phyloP scores from a whole-genome alignment of 37 sponge, comb jelly and placozoan genomes.

The Diacarnus erythraeanus region DNA sequence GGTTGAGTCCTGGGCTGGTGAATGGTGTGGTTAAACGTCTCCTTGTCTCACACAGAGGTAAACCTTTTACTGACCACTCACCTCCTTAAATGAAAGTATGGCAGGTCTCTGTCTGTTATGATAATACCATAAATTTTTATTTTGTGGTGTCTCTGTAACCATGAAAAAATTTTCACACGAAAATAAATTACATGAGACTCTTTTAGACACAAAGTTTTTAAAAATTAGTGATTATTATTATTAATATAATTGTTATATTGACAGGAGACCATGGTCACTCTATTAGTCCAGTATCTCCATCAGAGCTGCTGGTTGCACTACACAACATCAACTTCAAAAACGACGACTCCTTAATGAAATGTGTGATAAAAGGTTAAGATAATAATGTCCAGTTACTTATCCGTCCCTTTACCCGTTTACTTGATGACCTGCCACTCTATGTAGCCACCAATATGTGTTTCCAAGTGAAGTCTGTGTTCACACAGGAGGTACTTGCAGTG shows the following conservation, averaged over 20 bases:
- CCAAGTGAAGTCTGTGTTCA: conserved; percentile 80
- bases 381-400: not conserved
- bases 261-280: conserved; percentile 57
- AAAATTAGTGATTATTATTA: too few species aligned
- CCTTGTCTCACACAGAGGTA: conserved; percentile 69
- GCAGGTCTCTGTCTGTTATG: too few species aligned
- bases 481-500: conserved; percentile 90
- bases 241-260: not conserved
- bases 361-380: conserved; percentile 84
- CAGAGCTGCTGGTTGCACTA: conserved; percentile 91
- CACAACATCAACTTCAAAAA: conserved; percentile 88
- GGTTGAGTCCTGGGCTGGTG: conserved; percentile 81
- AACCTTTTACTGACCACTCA: too few species aligned
- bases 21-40: conserved; percentile 86
- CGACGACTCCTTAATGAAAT: conserved; percentile 91
- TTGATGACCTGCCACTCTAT: too few species aligned
- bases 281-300: conserved; percentile 80
- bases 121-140: too few species aligned
- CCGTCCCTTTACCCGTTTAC: too few species aligned
- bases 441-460: conserved; percentile 90
- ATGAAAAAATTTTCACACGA: too few species aligned
- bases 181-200: too few species aligned
- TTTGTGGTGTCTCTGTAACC: too few species aligned
- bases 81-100: too few species aligned
- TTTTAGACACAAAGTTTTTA: too few species aligned